Conservation (phyloP, 2,113 vertebrate genomes). For the Gymnobelideus leadbeateri region DNA sequence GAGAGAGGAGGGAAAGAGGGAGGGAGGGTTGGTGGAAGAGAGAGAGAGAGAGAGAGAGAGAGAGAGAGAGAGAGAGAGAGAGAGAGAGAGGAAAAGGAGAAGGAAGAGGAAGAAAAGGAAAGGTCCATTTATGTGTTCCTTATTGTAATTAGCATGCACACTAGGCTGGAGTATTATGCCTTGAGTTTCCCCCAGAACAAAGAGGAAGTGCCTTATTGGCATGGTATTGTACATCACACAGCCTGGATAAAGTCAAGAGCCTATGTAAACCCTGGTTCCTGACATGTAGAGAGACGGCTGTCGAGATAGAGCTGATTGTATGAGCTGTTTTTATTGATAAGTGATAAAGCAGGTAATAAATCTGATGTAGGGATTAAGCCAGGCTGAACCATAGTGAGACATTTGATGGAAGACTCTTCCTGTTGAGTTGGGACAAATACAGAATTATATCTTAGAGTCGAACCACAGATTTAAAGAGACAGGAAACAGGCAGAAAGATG, state of each 20-base stretch:
- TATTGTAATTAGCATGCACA: conserved; percentile 79
- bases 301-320: conserved; percentile 80
- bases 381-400: conserved; percentile 41
- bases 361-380: conserved; percentile 67
- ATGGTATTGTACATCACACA: conserved; percentile 77
- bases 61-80: neutral
- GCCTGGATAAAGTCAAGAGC: conserved; percentile 83
- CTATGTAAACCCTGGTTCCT: conserved; percentile 78
- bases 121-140: conserved; percentile 77
- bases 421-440: conserved; percentile 61
- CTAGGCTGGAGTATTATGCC: conserved; percentile 81
- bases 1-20: neutral
- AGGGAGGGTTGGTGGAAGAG: neutral
- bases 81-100: conserved; percentile 22
- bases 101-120: conserved; percentile 23
- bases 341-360: conserved; percentile 77
- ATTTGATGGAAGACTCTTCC: conserved; percentile 44
- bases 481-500: conserved; percentile 21
- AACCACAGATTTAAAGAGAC: conserved; percentile 33
- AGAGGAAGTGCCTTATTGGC: conserved; percentile 82
- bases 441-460: conserved; percentile 39
- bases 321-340: conserved; percentile 80
- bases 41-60: neutral
- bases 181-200: conserved; percentile 82
- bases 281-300: conserved; percentile 70